Evolutionary conservation across 1,140 invertebrate genomes (phyloP).

Genomic region (Antheraea mylitta): DNA sequence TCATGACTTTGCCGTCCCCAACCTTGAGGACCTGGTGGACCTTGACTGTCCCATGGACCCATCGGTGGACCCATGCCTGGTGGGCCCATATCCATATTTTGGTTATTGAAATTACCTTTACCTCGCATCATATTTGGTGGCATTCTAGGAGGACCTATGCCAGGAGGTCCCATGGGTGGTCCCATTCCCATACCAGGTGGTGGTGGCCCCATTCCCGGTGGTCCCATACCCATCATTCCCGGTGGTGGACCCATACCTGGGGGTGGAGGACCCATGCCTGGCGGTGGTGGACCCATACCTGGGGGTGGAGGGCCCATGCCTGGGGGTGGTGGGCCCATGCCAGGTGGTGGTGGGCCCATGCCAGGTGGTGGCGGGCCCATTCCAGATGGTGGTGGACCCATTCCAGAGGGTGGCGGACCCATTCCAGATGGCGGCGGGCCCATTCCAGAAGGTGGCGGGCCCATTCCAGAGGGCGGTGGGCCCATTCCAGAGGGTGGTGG

Average conservation of each 20-base stretch:
- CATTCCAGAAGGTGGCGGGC: no score
- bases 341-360: slow-evolving; percentile 36
- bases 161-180: slow-evolving; percentile 46
- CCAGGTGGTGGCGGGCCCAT: slow-evolving; percentile 39
- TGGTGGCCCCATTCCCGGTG: slow-evolving; percentile 49
- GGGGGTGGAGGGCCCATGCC: slow-evolving; percentile 41
- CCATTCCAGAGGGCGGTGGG: slow-evolving; percentile 29
- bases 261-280: slow-evolving; percentile 39
- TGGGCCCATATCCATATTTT: slow-evolving; percentile 55
- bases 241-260: slow-evolving; percentile 38
- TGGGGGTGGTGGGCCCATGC: slow-evolving; percentile 50
- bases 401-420: slow-evolving; percentile 47
- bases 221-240: slow-evolving; percentile 47
- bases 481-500: slow-evolving; percentile 48
- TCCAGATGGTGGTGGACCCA: slow-evolving; percentile 49
- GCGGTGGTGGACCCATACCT: slow-evolving; percentile 49
- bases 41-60: slow-evolving; percentile 46
- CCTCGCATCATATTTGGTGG: slow-evolving; percentile 39
- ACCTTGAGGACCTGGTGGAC: slow-evolving; percentile 54
- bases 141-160: slow-evolving; percentile 44
- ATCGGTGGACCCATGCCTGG: slow-evolving; percentile 48
- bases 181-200: slow-evolving; percentile 30
- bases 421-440: slow-evolving; percentile 12
- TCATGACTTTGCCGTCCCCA: slow-evolving; percentile 62
- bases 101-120: slow-evolving; percentile 43